Percentiles rank a stretch among this genome's conserved stretches.
Evolutionary conservation across 2,888 invertebrate genomes (phyloP).

Genomic region (Bembecia ichneumoniformis): DNA sequence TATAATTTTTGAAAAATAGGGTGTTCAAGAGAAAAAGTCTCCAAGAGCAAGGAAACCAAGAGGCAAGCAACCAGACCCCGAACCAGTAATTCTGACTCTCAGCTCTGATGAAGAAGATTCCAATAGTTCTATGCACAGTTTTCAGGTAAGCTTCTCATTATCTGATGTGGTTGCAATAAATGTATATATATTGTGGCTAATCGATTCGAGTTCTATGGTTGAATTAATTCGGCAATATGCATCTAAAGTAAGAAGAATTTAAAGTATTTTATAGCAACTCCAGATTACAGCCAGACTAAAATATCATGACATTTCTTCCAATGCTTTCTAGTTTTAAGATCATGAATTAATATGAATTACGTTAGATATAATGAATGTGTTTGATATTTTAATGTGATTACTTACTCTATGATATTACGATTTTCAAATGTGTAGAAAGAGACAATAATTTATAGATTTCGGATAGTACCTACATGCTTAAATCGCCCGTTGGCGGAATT

Average conservation of each 20-base stretch:
- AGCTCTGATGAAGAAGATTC: conserved; percentile 81
- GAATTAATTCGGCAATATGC: too few species aligned
- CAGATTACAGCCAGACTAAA: background rate
- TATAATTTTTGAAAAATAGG: background rate
- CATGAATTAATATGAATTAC: too few species aligned
- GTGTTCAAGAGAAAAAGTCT: conserved; percentile 49
- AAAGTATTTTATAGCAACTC: background rate
- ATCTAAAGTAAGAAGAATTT: background rate
- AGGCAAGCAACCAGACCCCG: conserved; percentile 71
- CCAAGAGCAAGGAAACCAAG: conserved; percentile 63
- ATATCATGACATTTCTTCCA: background rate
- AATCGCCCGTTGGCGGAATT: too few species aligned
- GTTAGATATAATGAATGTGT: too few species aligned
- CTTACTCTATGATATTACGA: too few species aligned
- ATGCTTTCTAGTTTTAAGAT: too few species aligned
- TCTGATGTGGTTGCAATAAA: background rate
- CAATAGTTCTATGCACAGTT: conserved; percentile 60
- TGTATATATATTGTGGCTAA: conserved; percentile 1
- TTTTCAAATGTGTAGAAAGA: too few species aligned
- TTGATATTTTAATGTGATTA: too few species aligned
- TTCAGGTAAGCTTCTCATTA: conserved; percentile 32
- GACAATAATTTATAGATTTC: too few species aligned
- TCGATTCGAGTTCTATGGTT: background rate
- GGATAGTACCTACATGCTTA: too few species aligned
- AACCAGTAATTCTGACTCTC: conserved; percentile 78